Percentiles rank a stretch among this genome's conserved stretches.
Conservation (phyloP, 2,797 vertebrate genomes). For the Rhinichthys osculus region DNA sequence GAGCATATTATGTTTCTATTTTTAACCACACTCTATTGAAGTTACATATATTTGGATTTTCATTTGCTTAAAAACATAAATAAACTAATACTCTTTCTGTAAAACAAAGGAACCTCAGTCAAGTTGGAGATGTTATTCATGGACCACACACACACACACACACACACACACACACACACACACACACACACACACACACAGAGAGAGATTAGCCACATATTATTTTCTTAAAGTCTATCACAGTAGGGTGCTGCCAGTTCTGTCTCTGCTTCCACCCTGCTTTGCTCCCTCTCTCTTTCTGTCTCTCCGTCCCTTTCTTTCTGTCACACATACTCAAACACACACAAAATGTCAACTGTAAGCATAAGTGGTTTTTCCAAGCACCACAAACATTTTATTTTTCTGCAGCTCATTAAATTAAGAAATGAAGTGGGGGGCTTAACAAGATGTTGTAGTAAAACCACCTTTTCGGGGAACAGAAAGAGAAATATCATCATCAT, state of each 20-base stretch:
- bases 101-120: constrained; percentile 24
- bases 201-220: constrained; percentile 42
- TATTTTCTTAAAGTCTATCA: constrained; percentile 48
- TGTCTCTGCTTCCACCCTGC: constrained; percentile 30
- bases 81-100: constrained; percentile 24
- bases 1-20: neutral
- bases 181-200: constrained; percentile 21
- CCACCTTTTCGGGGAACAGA: constrained; percentile 66
- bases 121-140: constrained; percentile 32
- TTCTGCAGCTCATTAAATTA: constrained; percentile 25
- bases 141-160: constrained; percentile 34
- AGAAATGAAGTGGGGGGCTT: constrained; percentile 17
- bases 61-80: constrained; percentile 21
- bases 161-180: constrained; percentile 41
- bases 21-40: neutral
- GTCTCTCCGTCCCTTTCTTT: constrained; percentile 2
- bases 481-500: constrained; percentile 57
- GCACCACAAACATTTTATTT: constrained; percentile 40
- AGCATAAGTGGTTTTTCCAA: constrained; percentile 40
- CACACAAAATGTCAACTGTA: constrained; percentile 24
- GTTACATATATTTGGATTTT: constrained; percentile 5
- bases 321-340: constrained; percentile 12
- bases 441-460: constrained; percentile 39
- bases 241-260: constrained; percentile 43
- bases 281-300: constrained; percentile 5